phyloP scores from a whole-genome alignment of 64 coral and sea anemone genomes.

The Exaiptasia diaphana region DNA sequence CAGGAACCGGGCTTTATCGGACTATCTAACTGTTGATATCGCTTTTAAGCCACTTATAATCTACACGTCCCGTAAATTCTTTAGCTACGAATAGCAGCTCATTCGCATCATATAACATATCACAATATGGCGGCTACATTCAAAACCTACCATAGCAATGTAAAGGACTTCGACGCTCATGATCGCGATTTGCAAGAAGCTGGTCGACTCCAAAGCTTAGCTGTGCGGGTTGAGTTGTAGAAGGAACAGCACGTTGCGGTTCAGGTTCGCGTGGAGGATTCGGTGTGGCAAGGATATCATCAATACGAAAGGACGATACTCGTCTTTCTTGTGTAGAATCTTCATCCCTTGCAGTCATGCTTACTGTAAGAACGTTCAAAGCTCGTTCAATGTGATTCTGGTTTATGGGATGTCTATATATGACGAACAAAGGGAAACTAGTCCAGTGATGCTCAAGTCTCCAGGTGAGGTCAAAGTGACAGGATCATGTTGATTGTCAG shows the following conservation, averaged over 20 bases:
- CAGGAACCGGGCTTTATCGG: too few relatives aligned
- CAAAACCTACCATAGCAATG: slow-evolving; percentile 54
- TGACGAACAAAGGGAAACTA: slow-evolving; percentile 11
- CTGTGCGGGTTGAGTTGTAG: background rate
- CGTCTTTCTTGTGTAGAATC: slow-evolving; percentile 33
- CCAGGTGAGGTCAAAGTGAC: slow-evolving; percentile 27
- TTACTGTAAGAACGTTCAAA: background rate
- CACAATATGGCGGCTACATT: slow-evolving; percentile 2
- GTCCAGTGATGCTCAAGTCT: background rate
- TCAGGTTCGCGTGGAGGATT: slow-evolving; percentile 6
- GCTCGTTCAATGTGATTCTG: background rate
- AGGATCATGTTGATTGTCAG: slow-evolving; percentile 31
- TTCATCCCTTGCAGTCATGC: slow-evolving; percentile 3
- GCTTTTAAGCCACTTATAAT: too few relatives aligned
- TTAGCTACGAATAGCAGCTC: too few relatives aligned
- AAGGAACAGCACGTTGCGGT: background rate
- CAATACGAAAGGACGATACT: slow-evolving; percentile 67
- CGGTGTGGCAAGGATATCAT: slow-evolving; percentile 57
- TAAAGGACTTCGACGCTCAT: slow-evolving; percentile 28
- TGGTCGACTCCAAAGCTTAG: slow-evolving; percentile 66
- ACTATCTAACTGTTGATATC: too few relatives aligned
- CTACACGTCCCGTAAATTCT: too few relatives aligned
- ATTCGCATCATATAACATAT: slow-evolving; percentile 4
- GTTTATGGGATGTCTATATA: slow-evolving; percentile 9
- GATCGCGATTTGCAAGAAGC: slow-evolving; percentile 28